Percentiles rank a stretch among this genome's conserved stretches.
phyloP scores from a whole-genome alignment of 2,797 vertebrate genomes.

The Acomys russatus region DNA sequence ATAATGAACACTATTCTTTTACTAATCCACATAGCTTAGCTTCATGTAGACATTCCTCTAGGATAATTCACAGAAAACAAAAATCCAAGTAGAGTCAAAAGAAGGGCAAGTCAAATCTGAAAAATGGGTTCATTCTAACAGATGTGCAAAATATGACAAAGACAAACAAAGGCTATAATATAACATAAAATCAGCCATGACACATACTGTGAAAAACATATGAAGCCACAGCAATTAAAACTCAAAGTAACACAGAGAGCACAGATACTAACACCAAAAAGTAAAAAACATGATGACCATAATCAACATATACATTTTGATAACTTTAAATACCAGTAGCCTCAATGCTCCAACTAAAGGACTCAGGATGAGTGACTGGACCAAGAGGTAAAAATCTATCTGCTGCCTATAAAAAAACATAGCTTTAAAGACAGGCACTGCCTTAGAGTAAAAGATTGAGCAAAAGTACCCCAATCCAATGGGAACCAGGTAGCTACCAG shows the following conservation, averaged over 20 bases:
- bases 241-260: background rate
- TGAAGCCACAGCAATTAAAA: background rate
- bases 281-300: background rate
- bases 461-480: background rate
- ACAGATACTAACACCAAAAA: background rate
- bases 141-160: background rate
- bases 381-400: background rate
- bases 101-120: background rate
- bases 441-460: background rate
- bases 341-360: background rate
- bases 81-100: background rate
- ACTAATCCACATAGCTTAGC: background rate
- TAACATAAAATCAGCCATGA: background rate
- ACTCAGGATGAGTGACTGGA: background rate
- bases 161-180: background rate
- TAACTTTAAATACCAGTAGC: background rate
- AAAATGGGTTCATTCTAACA: background rate
- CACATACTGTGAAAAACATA: background rate
- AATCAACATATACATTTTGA: background rate
- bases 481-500: background rate
- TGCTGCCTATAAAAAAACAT: background rate
- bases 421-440: background rate
- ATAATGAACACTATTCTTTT: background rate
- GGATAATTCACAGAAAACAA: background rate
- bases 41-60: background rate